A percentile compares a stretch with the other conserved stretches of the same genome.
Conservation (phyloP, 1,140 invertebrate genomes). For the Archivesica marissinica region DNA sequence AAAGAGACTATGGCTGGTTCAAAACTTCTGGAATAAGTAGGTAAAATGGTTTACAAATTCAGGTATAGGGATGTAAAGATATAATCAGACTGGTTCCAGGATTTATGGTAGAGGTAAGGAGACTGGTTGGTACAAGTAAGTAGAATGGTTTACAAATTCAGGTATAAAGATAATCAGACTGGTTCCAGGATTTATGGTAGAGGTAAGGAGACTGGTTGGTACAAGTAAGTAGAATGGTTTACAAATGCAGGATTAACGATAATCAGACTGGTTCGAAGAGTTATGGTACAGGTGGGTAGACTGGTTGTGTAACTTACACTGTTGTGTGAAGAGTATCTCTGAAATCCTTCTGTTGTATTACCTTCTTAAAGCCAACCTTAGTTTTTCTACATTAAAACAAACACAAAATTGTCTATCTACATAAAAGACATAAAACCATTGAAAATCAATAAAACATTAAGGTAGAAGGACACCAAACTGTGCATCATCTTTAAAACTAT, state of each 20-base stretch:
- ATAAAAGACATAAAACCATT: background rate
- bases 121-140: background rate
- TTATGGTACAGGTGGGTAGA: background rate
- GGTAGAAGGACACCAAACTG: background rate
- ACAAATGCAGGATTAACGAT: background rate
- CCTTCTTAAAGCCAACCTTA: conserved; percentile 56
- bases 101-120: background rate
- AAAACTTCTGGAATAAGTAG: no score
- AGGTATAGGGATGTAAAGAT: no score
- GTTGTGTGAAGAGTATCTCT: conserved; percentile 72
- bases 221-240: background rate
- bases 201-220: background rate
- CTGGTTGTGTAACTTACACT: conserved; percentile 73
- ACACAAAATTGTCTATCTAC: conserved; percentile 1
- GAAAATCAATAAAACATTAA: background rate
- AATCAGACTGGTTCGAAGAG: background rate
- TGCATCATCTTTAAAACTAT: background rate
- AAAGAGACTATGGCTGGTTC: no score
- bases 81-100: background rate
- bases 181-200: background rate
- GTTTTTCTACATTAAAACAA: conserved; percentile 60
- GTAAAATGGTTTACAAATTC: no score
- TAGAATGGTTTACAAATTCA: background rate
- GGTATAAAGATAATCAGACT: background rate
- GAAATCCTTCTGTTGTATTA: conserved; percentile 75